Evolutionary conservation across 2,797 vertebrate genomes (phyloP).

Genomic region (Tragelaphus eurycerus): DNA sequence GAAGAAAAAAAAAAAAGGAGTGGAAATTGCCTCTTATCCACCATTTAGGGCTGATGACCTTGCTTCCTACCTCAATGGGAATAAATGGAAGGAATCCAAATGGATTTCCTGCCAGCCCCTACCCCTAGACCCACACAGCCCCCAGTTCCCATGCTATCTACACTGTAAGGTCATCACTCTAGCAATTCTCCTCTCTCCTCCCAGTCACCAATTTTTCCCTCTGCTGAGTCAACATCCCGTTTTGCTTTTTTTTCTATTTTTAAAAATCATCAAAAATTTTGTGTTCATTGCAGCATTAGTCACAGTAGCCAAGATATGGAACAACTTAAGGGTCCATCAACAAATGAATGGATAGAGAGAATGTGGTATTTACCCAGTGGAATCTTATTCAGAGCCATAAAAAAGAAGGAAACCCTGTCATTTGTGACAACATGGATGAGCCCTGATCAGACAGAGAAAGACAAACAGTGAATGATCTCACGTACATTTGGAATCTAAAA

Average conservation of each 20-base stretch:
- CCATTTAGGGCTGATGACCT: background rate
- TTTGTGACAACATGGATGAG: background rate
- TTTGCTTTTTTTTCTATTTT: background rate
- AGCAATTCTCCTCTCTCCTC: background rate
- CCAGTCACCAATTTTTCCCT: background rate
- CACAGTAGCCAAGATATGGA: background rate
- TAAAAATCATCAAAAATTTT: background rate
- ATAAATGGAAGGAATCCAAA: background rate
- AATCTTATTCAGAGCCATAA: background rate
- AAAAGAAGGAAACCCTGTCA: background rate
- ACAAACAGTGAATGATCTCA: background rate
- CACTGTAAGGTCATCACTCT: background rate
- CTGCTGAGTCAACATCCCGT: background rate
- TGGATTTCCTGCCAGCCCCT: background rate
- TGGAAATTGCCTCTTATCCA: background rate
- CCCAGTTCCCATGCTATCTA: background rate
- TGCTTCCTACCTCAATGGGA: background rate
- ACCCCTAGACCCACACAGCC: background rate
- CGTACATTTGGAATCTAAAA: background rate
- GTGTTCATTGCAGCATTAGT: background rate
- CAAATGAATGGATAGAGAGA: background rate
- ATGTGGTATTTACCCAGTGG: background rate
- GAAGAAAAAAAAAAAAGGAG: background rate
- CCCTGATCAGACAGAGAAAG: background rate
- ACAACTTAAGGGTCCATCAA: background rate